Evolutionary conservation across 2,888 invertebrate genomes (phyloP), one percentile per base, ranked within the genome.

Genomic region (Nasonia oneida): DNA sequence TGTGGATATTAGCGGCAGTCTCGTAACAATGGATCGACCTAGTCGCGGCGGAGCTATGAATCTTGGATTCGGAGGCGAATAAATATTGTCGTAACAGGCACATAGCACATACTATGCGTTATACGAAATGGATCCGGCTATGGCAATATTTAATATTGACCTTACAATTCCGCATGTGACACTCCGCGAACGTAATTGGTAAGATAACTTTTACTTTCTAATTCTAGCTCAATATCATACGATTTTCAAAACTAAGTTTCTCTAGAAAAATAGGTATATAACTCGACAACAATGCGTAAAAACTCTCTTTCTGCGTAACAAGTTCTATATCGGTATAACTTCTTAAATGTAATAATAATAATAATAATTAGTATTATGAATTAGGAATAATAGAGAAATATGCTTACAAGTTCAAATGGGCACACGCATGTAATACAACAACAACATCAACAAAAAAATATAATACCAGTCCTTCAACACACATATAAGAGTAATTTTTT

Each of bases 391-490:
- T 57, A 81, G 12, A 81, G 15, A 42, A 57, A 81, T 61, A n/a
- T 73, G 80, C 73, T 57, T 81, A 57, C 18, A 73, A 73, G 37
- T 73, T 39, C 14, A 42, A 39, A 39, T 73, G 61, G 57, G 73
- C 73, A 81, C 39, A 73, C n/a, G 61, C 57, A 80, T 29, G 39
- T 53, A 18, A 61, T 61, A 61, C n/a, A 61, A 61, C 18, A 53
- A 61, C 57, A 61, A 73, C 39, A 81, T 23, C n/a, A 73, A 57
- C 33, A 73, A 78, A 67, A 75, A 42, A 71, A 80, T 76, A 50
- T 67, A 78, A 61, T 29, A 39, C 57, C 57, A 81, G 73, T 73
- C 29, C 18, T 57, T 73, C 18, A 81, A 81, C 73, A 61, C 81
- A 61, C n/a, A 18, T 78, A 64, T 78, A 64, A 64, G 67, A n/a